Base-by-base conservation (phyloP, 2,797 vertebrate genomes). In the Lutjanus campechanus region DNA sequence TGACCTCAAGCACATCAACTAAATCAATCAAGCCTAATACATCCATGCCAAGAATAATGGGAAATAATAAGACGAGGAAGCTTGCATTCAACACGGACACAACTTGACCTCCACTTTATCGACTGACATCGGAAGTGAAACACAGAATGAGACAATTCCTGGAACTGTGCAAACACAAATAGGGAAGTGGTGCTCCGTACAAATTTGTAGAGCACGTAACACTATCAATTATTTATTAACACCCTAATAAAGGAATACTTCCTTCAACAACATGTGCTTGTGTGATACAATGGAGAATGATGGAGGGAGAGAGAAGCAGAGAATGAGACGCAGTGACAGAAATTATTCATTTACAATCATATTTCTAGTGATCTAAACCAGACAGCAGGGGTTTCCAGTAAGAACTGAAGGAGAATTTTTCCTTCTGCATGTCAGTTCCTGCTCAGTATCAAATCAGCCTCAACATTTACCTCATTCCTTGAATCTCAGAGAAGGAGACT, bases 191-290 rank as follows among this genome's bases (percentile, higher is more conserved):
- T 74, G 85, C 77, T 88, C 36, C 41, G 90, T 88, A 87, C 84
- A 85, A 85, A 88, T 84, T 83, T 87, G 83, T 70, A 86, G 84
- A 68, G 76, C 84, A 62, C 64, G 76, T 72, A 92, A 87, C 86
- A 77, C 89, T 88, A 89, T 89, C 81, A 93, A 94, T 93, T 92
- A 94, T 94, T 94, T 94, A 94, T 95, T 92, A 93, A 91, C 91
- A 88, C 91, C 76, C 62, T 19, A 88, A 90, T 90, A 88, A 82
- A 91, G 79, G 71, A 87, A 85, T 87, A 85, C 85, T 92, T 94
- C 90, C 91, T 90, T 81, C 82, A 80, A 78, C 63, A 85, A 84
- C 59, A 74, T 81, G 87, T 73, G 58, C 61, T 81, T 83, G 75
- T 47, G 76, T 61, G 66, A 80, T 50, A 89, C 82, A 83, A 84